phyloP scores from a whole-genome alignment of 2,888 invertebrate genomes.

The Ochropacha duplaris region DNA sequence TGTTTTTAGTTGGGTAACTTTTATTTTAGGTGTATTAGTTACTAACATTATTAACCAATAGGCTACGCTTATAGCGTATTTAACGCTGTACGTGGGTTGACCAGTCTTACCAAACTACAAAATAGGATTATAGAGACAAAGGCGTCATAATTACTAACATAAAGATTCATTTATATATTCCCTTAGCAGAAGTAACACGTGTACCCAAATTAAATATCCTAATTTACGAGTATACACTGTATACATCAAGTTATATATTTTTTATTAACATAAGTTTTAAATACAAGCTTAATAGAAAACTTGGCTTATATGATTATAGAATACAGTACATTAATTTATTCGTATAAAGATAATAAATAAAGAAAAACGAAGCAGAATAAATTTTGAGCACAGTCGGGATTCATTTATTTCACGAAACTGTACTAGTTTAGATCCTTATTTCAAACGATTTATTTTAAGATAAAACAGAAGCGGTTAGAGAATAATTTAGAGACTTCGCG shows the following conservation, averaged over 20 bases:
- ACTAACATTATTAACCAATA: neutral
- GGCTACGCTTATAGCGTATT: neutral
- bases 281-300: too few relatives aligned
- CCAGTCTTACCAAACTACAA: neutral
- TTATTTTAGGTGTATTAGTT: slow-evolving; percentile 20
- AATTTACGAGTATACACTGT: too few relatives aligned
- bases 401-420: neutral
- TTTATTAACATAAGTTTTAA: too few relatives aligned
- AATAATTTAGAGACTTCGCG: neutral
- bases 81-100: neutral
- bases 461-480: neutral
- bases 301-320: too few relatives aligned
- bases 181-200: too few relatives aligned
- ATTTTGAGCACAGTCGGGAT: neutral
- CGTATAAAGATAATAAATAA: neutral
- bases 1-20: slow-evolving; percentile 41
- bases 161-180: too few relatives aligned
- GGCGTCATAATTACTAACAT: too few relatives aligned
- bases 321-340: too few relatives aligned
- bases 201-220: too few relatives aligned
- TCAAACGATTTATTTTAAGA: neutral
- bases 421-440: neutral
- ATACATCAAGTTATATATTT: too few relatives aligned
- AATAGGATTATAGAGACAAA: neutral
- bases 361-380: neutral